phyloP scores from a whole-genome alignment of 2,113 vertebrate genomes.

The Pipa parva region DNA sequence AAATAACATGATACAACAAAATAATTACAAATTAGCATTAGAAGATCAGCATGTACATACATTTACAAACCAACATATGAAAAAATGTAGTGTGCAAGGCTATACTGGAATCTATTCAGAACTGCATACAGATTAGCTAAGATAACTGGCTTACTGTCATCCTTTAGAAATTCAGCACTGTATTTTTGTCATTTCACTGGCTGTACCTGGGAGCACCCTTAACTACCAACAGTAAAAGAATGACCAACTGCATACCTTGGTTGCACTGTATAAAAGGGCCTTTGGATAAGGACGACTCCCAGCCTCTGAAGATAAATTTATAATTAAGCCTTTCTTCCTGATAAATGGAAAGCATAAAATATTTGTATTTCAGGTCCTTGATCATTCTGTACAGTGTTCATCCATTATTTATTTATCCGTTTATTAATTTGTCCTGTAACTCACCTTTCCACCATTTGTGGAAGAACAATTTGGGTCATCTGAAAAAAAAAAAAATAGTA shows the following conservation, averaged over 20 bases:
- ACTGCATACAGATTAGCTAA: no score
- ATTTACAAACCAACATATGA: no score
- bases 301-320: constrained; percentile 25
- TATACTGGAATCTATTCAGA: no score
- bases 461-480: not conserved
- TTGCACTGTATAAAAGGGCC: constrained; percentile 14
- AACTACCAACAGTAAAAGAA: no score
- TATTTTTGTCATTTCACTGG: no score
- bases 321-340: constrained; percentile 30
- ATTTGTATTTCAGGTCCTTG: not conserved
- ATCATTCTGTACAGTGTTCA: not conserved
- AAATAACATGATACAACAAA: no score
- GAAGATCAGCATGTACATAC: no score
- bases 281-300: constrained; percentile 23
- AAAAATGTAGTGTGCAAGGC: no score
- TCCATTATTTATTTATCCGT: not conserved
- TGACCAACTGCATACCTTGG: constrained; percentile 11
- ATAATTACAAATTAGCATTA: no score
- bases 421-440: not conserved
- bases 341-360: not conserved
- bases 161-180: no score
- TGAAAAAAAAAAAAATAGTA: not conserved
- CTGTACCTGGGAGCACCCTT: no score
- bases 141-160: no score
- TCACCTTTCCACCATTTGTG: not conserved